Evolutionary conservation across 2,888 invertebrate species (phyloP), one percentile per base, ranked within the genome.

Genomic region (Morpho deidamia): DNA sequence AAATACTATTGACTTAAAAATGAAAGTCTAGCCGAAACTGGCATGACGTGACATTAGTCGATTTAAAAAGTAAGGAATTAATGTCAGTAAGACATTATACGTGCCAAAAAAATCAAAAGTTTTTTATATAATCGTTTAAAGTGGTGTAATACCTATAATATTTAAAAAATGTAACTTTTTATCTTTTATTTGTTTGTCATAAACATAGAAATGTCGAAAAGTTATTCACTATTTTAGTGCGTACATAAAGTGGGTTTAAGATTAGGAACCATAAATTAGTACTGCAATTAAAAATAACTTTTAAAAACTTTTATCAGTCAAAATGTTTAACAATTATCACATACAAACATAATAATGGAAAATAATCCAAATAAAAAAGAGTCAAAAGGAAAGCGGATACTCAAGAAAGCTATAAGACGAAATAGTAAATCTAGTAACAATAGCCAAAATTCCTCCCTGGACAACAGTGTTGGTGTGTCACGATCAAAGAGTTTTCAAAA

Each of bases 301-400:
- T 42, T 12, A 8, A n/a, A 3, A 11, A 42, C 44, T 48, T 43
- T 41, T 56, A 53, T 8, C 48, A 53, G 43, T 76, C 80, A 85
- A 79, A 78, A 87, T 87, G 87, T 75, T 73, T 45, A 39, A 11
- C 32, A 11, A 9, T 45, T 11, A 41, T 53, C 7, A 43, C 34
- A 52, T 43, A 56, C 33, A 37, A 55, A 46, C 39, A 41, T 42
- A 78, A 88, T 83, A 76, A 88, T 88, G 88, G 88, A 88, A 81
- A 83, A 87, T 87, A 87, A 88, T 75, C 83, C 86, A 65, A 84
- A 76, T 64, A 86, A 88, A 72, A 88, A 87, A 66, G 87, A 86
- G 65, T 86, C 85, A 38, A 87, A 84, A 70, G 87, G 86, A 63
- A 89, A 87, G 74, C 78, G 86, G 69, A 72, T 87, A 66, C 72